phyloP scores from a whole-genome alignment of 2,888 invertebrate genomes.

The Melinaea menophilus region DNA sequence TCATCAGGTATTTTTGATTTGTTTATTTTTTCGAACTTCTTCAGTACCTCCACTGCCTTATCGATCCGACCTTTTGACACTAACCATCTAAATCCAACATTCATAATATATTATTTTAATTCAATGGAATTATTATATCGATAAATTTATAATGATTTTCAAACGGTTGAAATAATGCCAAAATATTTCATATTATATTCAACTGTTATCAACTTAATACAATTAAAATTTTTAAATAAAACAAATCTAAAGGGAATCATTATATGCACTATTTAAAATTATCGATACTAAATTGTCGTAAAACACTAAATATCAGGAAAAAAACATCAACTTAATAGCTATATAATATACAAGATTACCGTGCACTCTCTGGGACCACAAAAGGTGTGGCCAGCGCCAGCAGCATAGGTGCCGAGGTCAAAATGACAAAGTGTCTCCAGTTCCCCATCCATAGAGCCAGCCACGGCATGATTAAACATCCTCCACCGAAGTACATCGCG shows the following conservation, averaged over 20 bases:
- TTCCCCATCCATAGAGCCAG: slow-evolving; percentile 53
- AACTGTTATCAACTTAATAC: too few species aligned
- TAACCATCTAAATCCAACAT: slow-evolving; percentile 44
- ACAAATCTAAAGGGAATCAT: too few species aligned
- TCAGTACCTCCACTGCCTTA: slow-evolving; percentile 49
- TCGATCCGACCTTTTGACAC: slow-evolving; percentile 46
- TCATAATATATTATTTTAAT: too few species aligned
- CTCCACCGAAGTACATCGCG: slow-evolving; percentile 52
- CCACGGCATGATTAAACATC: slow-evolving; percentile 49
- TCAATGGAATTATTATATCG: too few species aligned
- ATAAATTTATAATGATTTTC: too few species aligned
- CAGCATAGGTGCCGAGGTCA: slow-evolving; percentile 51
- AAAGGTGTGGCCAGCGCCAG: slow-evolving; percentile 46
- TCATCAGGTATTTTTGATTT: slow-evolving; percentile 50
- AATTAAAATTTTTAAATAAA: not conserved
- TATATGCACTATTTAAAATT: too few species aligned
- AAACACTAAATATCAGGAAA: too few species aligned
- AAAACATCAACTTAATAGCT: too few species aligned
- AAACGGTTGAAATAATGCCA: slow-evolving; percentile 5
- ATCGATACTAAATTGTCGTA: too few species aligned
- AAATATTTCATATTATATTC: not conserved
- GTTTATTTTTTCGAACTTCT: slow-evolving; percentile 53
- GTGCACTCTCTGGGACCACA: slow-evolving; percentile 57
- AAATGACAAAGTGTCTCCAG: slow-evolving; percentile 50
- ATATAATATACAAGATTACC: slow-evolving; percentile 36